Evolutionary conservation across 2,888 invertebrate genomes (phyloP).

Genomic region (Reticulitermes lucifugus): DNA sequence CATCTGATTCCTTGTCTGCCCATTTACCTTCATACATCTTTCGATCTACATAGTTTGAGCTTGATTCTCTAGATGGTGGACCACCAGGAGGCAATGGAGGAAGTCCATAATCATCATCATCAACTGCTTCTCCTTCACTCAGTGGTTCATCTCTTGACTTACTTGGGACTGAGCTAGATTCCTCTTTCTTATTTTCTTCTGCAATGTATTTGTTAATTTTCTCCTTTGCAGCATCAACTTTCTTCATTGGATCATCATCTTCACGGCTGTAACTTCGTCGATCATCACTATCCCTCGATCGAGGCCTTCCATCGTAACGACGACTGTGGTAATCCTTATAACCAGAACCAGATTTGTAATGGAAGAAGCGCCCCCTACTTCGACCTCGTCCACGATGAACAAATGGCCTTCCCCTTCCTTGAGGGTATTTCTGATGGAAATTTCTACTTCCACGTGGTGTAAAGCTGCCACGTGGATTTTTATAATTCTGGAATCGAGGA

Average conservation of each 20-base stretch:
- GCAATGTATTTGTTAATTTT: slow-evolving; percentile 71
- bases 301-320: slow-evolving; percentile 73
- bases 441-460: slow-evolving; percentile 60
- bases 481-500: slow-evolving; percentile 78
- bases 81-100: slow-evolving; percentile 50
- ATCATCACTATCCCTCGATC: slow-evolving; percentile 65
- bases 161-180: slow-evolving; percentile 58
- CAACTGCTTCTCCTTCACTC: slow-evolving; percentile 71
- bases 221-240: slow-evolving; percentile 68
- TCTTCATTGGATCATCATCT: slow-evolving; percentile 66
- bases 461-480: slow-evolving; percentile 63
- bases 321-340: slow-evolving; percentile 73
- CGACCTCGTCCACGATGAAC: slow-evolving; percentile 60
- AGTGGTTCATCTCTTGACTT: slow-evolving; percentile 66
- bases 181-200: slow-evolving; percentile 56
- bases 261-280: slow-evolving; percentile 64
- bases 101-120: slow-evolving; percentile 62
- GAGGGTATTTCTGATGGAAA: slow-evolving; percentile 60
- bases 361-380: slow-evolving; percentile 62
- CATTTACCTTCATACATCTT: slow-evolving; percentile 76
- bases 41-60: slow-evolving; percentile 67
- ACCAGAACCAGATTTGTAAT: slow-evolving; percentile 64
- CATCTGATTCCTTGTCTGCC: slow-evolving; percentile 70
- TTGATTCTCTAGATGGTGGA: slow-evolving; percentile 56
- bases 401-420: slow-evolving; percentile 58